Evolutionary conservation across 1,140 invertebrate species (phyloP).

Genomic region (Diprion similis): DNA sequence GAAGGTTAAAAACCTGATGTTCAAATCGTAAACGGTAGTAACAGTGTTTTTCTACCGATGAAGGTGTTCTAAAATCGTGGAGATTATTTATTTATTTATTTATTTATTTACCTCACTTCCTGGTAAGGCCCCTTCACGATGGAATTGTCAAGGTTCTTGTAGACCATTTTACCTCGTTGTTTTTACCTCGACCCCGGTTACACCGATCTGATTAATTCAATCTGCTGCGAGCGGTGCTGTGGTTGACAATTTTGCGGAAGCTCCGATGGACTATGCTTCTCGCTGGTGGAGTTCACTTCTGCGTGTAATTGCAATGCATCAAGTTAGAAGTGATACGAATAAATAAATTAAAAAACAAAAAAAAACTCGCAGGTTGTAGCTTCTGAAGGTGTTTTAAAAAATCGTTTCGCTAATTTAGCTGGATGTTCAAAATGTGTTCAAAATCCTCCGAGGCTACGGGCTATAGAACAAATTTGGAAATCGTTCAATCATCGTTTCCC

Average conservation of each 20-base stretch:
- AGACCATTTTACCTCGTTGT: constrained; percentile 40
- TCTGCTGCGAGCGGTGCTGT: neutral
- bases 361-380: neutral
- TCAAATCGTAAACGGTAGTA: too few species aligned
- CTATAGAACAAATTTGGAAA: neutral
- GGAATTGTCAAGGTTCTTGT: constrained; percentile 31
- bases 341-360: neutral
- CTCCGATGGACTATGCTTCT: neutral
- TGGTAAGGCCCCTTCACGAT: constrained; percentile 44
- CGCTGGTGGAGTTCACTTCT: neutral
- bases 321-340: too few species aligned
- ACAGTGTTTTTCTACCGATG: too few species aligned
- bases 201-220: neutral
- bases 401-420: too few species aligned
- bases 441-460: neutral
- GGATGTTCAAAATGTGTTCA: neutral
- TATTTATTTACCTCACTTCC: constrained; percentile 43
- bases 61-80: too few species aligned
- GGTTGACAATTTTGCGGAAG: neutral
- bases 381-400: too few species aligned
- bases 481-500: neutral
- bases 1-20: too few species aligned
- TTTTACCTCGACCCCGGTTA: constrained; percentile 1
- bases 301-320: neutral
- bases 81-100: constrained; percentile 6